phyloP scores from a whole-genome alignment of 2,113 vertebrate species.

The Poeciliopsis occidentalis region DNA sequence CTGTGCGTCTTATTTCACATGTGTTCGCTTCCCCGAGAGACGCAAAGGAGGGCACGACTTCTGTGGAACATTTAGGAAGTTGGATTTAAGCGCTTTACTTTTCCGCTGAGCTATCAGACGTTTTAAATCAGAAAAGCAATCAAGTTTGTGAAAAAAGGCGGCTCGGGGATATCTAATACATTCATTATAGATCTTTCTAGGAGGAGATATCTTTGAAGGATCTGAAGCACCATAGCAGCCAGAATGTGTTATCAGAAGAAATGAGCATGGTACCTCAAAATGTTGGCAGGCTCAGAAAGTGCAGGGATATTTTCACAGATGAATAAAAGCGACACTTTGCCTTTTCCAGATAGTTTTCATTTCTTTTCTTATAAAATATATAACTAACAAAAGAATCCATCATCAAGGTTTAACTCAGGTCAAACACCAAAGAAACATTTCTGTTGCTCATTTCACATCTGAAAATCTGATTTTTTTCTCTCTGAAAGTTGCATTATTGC shows the following conservation, averaged over 20 bases:
- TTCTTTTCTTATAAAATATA: neutral
- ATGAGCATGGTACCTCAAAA: neutral
- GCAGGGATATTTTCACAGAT: conserved; percentile 1
- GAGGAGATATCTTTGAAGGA: conserved; percentile 17
- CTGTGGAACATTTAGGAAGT: neutral
- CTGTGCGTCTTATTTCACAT: conserved; percentile 30
- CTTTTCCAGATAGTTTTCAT: neutral
- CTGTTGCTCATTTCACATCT: neutral
- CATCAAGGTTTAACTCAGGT: conserved; percentile 11
- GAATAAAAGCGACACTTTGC: neutral
- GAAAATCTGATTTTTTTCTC: neutral
- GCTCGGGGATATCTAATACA: conserved; percentile 5
- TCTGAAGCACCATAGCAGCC: conserved; percentile 5
- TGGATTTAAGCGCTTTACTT: conserved; percentile 35
- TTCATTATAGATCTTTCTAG: conserved; percentile 19
- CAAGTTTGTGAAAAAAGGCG: conserved; percentile 20
- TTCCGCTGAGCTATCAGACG: conserved; percentile 2
- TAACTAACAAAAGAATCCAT: conserved; percentile 25
- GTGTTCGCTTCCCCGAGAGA: conserved; percentile 15
- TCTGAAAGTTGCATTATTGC: neutral
- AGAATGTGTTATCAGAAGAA: neutral
- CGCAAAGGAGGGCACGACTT: neutral
- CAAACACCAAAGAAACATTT: conserved; percentile 18
- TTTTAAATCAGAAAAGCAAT: conserved; percentile 44
- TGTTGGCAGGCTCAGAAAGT: neutral